Evolutionary conservation across 2,797 vertebrate genomes (phyloP).

Genomic region (Sebastes itinus): DNA sequence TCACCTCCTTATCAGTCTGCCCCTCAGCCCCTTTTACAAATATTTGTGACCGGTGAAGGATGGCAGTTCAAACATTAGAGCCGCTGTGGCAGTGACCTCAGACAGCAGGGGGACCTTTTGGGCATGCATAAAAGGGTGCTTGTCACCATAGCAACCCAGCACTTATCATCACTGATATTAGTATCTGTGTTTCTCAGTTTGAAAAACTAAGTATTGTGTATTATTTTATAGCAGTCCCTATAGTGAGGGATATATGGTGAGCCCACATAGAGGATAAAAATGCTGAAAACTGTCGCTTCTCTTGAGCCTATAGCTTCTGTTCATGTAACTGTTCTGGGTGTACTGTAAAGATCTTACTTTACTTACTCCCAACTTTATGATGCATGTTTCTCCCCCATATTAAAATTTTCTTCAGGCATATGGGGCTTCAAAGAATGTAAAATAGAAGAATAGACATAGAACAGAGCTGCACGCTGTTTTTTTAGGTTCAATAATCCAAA

Average conservation of each 20-base stretch:
- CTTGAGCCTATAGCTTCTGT: neutral
- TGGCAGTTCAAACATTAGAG: conserved; percentile 32
- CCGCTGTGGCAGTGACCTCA: neutral
- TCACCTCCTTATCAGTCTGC: conserved; percentile 57
- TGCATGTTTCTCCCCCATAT: no score
- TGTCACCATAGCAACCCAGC: no score
- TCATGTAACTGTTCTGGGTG: neutral
- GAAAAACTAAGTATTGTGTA: neutral
- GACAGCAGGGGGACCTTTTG: neutral
- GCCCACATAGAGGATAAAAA: neutral
- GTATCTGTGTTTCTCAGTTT: neutral
- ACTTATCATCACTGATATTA: no score
- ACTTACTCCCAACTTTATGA: no score
- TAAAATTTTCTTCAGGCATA: no score
- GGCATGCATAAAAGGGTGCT: neutral
- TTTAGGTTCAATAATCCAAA: no score
- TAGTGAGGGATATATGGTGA: neutral
- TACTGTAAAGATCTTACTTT: no score
- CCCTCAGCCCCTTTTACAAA: conserved; percentile 51
- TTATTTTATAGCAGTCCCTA: neutral
- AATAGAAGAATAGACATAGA: no score
- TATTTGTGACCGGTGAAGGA: conserved; percentile 39
- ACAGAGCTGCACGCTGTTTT: no score
- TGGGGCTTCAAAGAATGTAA: no score
- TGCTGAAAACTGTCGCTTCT: neutral